Percentiles rank a stretch among this genome's conserved stretches.
Conservation (phyloP, 2,888 invertebrate genomes). For the Trachelus tabidus region DNA sequence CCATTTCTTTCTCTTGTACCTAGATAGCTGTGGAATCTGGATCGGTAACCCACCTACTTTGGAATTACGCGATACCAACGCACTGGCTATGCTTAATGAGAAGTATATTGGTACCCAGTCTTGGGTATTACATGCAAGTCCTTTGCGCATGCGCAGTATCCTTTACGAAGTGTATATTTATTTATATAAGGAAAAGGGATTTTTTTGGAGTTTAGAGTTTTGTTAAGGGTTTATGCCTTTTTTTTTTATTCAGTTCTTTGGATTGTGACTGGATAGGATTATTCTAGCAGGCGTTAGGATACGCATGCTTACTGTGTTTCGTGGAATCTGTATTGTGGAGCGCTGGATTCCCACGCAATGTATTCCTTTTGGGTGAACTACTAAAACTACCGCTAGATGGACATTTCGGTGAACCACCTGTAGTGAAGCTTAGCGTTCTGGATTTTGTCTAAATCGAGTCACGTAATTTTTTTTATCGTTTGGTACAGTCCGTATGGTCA, state of each 20-base stretch:
- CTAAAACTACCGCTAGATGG: neutral
- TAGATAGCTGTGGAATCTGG: slow-evolving; percentile 24
- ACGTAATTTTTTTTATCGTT: neutral
- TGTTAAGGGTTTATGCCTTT: neutral
- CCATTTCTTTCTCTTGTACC: slow-evolving; percentile 28
- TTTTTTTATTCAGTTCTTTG: neutral
- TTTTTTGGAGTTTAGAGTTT: neutral
- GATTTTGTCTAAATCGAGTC: neutral
- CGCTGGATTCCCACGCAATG: neutral
- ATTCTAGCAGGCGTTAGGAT: neutral
- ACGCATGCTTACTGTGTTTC: neutral
- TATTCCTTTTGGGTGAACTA: neutral
- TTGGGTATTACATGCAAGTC: neutral
- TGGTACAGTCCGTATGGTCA: neutral
- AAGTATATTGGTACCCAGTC: neutral
- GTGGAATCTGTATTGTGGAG: neutral
- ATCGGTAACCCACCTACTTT: slow-evolving; percentile 10
- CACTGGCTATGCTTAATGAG: neutral
- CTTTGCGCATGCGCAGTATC: neutral
- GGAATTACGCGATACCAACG: neutral
- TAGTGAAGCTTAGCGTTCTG: neutral
- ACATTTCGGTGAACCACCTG: neutral
- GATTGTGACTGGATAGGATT: neutral
- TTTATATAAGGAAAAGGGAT: neutral
- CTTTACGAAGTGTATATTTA: neutral